Base-by-base conservation (phyloP, 2,113 vertebrate genomes). In the Neodon shergylaensis region DNA sequence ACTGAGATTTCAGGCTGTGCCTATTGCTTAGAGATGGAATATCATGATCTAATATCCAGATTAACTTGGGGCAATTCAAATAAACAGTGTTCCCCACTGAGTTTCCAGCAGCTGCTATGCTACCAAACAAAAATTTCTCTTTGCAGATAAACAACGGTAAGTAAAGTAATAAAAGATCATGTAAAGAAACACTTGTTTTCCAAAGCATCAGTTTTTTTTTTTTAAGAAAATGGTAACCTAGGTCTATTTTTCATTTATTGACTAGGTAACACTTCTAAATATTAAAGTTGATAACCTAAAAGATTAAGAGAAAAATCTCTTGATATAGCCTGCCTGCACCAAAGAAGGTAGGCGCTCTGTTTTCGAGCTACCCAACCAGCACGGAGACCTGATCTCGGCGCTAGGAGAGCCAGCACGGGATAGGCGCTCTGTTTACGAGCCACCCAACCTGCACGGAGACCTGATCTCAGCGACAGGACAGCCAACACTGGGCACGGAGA, bases 1-100 rank as follows among this genome's bases (percentile, higher is more conserved):
- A 82, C 21, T 79, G 28, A 95, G 85, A 95, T 72, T 96, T 85
- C 26, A 91, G 36, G 24, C 8, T 39, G 65, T 78, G 33, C 4
- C 58, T 68, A 9, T 61, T 85, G 36, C 42, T 90, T 61, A 58
- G 61, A 77, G 33, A 31, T 36, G 42, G n/a, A 63, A 66, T 63
- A 76, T 16, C 28, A 39, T 68, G 44, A 94, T 49, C 19, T 39
- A 36, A 6, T 85, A 81, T 72, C 81, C 68, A 78, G 68, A 58
- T 93, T 89, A 92, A 81, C 31, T 33, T 39, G 4, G 11, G 7
- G 76, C 33, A 66, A 33, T 81, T 92, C 19, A 42, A 52, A 66
- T 17, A 63, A 72, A 63, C 10, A 79, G 16, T 52, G 2, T 10
- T 88, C 11, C 13, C 58, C 26, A 79, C 31, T 63, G 36, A 89